These are phyloP conservation scores for Sebastolobus alascanus DNA, from an alignment of 2,797 vertebrate genomes.

Conservation along the genomic window DNA sequence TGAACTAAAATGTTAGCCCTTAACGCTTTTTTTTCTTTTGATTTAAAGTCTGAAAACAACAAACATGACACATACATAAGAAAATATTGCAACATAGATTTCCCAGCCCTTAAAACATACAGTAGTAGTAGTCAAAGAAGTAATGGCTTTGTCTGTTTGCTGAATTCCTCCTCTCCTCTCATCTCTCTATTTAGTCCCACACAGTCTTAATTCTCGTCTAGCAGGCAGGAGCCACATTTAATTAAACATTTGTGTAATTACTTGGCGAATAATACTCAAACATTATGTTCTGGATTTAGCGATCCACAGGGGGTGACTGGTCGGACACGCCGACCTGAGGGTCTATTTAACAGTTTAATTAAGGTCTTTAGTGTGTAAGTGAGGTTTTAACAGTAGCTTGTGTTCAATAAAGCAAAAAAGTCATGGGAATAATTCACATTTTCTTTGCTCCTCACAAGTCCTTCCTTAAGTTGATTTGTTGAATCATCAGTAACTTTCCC, in stretches of 20 bases:
- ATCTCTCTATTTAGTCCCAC: constrained; percentile 13
- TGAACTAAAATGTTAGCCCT: constrained; percentile 59
- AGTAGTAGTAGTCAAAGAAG: constrained; percentile 18
- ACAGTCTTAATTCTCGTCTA: constrained; percentile 21
- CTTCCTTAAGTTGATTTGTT: not conserved
- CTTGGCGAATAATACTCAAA: constrained; percentile 59
- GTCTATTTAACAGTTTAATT: constrained; percentile 76
- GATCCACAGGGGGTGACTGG: constrained; percentile 50
- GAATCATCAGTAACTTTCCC: not conserved
- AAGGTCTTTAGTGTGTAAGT: constrained; percentile 66
- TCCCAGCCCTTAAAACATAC: constrained; percentile 69
- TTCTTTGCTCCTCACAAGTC: not conserved
- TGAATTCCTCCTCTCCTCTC: constrained; percentile 12
- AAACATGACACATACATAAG: constrained; percentile 28
- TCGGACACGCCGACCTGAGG: constrained; percentile 57
- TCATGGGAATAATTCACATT: not conserved
- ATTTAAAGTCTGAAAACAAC: constrained; percentile 18
- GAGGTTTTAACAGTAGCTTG: constrained; percentile 49
- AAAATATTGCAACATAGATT: constrained; percentile 60
- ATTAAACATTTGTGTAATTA: constrained; percentile 75
- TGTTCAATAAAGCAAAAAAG: constrained; percentile 13
- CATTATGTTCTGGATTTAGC: constrained; percentile 56
- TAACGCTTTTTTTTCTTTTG: constrained; percentile 13
- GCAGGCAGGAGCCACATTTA: constrained; percentile 45
- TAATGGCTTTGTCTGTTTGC: constrained; percentile 22